A percentile compares a stretch with the other conserved stretches of the same genome.
These are phyloP conservation scores for Pegea sp. DNA, from an alignment of 23 tunicate species.

Conservation along the genomic window DNA sequence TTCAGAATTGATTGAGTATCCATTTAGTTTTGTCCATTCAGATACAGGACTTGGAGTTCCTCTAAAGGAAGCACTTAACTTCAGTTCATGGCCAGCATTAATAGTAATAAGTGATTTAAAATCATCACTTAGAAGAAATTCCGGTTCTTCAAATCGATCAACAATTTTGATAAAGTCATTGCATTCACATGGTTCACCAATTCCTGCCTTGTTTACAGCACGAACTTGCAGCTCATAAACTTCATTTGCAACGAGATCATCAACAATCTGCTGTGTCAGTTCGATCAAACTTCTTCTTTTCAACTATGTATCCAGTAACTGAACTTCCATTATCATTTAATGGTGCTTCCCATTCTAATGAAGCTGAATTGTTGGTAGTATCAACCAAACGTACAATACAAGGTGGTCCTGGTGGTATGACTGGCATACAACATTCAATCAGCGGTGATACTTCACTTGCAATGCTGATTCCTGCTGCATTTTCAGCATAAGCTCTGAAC, in stretches of 20 bases:
- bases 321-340: slow-evolving; percentile 68
- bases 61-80: slow-evolving; percentile 28
- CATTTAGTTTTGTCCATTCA: slow-evolving; percentile 56
- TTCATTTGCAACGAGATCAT: slow-evolving; percentile 28
- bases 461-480: slow-evolving; percentile 86
- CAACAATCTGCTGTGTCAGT: slow-evolving; percentile 46
- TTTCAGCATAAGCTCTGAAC: slow-evolving; percentile 67
- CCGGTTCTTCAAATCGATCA: slow-evolving; percentile 73
- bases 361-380: slow-evolving; percentile 57
- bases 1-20: slow-evolving; percentile 31
- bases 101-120: slow-evolving; percentile 72
- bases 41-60: slow-evolving; percentile 72
- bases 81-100: slow-evolving; percentile 48
- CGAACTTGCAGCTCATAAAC: slow-evolving; percentile 48
- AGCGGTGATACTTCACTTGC: slow-evolving; percentile 60
- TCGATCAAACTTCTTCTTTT: slow-evolving; percentile 22
- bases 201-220: slow-evolving; percentile 76
- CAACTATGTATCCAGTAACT: slow-evolving; percentile 82
- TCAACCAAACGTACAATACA: slow-evolving; percentile 59
- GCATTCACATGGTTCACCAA: slow-evolving; percentile 39
- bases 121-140: slow-evolving; percentile 77
- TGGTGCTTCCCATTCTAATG: slow-evolving; percentile 78
- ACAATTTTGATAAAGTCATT: slow-evolving; percentile 42
- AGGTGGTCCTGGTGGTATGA: slow-evolving; percentile 77
- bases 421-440: slow-evolving; percentile 66